Evolutionary conservation across 2,113 vertebrate genomes (phyloP).

Genomic region (Cyanoliseus patagonus): DNA sequence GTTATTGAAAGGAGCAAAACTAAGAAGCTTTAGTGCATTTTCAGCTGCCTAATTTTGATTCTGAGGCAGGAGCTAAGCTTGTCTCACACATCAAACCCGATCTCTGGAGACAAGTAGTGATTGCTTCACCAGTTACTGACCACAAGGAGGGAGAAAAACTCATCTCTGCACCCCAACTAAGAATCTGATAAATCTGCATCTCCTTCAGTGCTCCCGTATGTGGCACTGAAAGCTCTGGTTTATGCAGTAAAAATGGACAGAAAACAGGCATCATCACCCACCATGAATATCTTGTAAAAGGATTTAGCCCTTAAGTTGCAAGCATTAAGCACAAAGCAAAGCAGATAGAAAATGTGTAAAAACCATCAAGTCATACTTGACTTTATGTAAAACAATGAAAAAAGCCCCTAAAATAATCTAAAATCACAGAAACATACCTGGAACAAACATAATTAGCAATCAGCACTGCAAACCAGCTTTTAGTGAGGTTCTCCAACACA

Average conservation of each 20-base stretch:
- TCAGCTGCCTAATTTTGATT: neutral
- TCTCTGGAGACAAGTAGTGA: neutral
- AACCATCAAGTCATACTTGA: neutral
- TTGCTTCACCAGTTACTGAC: neutral
- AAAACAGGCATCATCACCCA: neutral
- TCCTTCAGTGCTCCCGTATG: neutral
- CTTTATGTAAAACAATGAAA: neutral
- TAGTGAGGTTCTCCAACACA: neutral
- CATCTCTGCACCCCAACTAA: neutral
- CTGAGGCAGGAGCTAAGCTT: neutral
- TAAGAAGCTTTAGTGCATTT: neutral
- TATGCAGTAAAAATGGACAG: neutral
- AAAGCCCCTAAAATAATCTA: fast-evolving
- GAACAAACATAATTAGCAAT: neutral
- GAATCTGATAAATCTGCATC: neutral
- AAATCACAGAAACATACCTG: neutral
- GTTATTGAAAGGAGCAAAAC: neutral
- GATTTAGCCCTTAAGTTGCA: neutral
- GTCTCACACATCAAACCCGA: neutral
- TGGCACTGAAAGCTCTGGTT: neutral
- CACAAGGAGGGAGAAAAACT: neutral
- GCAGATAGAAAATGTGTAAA: neutral
- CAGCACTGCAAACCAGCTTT: neutral
- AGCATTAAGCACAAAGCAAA: neutral
- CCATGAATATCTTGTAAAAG: neutral